Evolutionary conservation across 2,797 vertebrate species (phyloP).

Genomic region (Glyptemys insculpta): DNA sequence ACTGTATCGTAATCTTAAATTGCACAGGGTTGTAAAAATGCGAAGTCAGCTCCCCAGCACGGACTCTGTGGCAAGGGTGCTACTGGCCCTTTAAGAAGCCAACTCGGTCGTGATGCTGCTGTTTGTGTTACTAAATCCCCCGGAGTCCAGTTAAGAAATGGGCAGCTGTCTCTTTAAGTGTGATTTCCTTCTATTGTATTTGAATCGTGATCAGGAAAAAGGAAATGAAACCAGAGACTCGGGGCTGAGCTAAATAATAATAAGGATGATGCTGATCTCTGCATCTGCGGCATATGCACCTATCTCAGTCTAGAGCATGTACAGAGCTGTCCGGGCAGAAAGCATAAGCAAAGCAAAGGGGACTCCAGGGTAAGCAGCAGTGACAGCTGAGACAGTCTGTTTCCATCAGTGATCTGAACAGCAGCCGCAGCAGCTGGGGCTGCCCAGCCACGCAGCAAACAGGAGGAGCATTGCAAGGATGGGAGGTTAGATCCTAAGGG

Average conservation of each 20-base stretch:
- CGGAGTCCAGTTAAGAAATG: conserved; percentile 75
- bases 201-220: conserved; percentile 98
- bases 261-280: background rate
- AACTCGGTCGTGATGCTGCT: conserved; percentile 65
- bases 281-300: background rate
- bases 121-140: conserved; percentile 74
- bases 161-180: conserved; percentile 94
- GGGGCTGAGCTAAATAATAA: conserved; percentile 75
- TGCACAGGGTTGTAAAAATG: accelerated
- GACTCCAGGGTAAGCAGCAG: background rate
- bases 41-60: background rate
- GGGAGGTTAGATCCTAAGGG: conserved; percentile 75
- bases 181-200: conserved; percentile 98
- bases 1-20: background rate
- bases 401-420: background rate
- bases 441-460: conserved; percentile 16
- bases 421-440: conserved; percentile 33
- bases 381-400: background rate
- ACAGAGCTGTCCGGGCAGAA: conserved; percentile 12
- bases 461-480: conserved; percentile 67
- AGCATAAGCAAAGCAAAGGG: background rate
- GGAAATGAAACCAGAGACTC: conserved; percentile 92
- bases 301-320: background rate
- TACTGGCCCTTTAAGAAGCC: conserved; percentile 78
- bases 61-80: background rate